A percentile compares a stretch with the other conserved stretches of the same genome.
Evolutionary conservation across 2,113 vertebrate genomes (phyloP).

Genomic region (Pseudonaja textilis): DNA sequence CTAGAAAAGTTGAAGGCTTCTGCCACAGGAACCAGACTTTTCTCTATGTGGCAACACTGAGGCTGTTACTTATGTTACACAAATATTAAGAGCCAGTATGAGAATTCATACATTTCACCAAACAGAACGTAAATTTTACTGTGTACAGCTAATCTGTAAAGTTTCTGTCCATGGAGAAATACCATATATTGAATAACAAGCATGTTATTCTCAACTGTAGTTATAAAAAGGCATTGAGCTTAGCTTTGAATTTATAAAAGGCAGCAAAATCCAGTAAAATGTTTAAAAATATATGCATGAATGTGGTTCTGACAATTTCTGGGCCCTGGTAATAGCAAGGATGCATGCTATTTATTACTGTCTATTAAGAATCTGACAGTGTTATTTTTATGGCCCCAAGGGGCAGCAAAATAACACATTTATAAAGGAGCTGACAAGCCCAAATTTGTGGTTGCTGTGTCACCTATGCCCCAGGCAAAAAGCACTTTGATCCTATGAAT

Average conservation of each 20-base stretch:
- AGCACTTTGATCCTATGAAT: not conserved
- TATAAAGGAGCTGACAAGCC: not conserved
- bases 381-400: not conserved
- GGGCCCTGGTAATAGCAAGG: not conserved
- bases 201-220: not conserved
- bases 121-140: not conserved
- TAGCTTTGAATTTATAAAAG: not conserved
- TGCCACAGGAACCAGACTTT: not conserved
- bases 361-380: not conserved
- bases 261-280: not conserved
- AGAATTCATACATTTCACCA: not conserved
- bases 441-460: not conserved
- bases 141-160: not conserved
- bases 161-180: not conserved
- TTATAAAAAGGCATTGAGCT: slow-evolving; percentile 16
- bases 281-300: not conserved
- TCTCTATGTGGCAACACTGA: not conserved
- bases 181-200: not conserved
- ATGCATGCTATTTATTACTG: not conserved
- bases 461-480: not conserved
- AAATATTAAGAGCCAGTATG: not conserved
- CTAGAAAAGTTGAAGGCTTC: not conserved
- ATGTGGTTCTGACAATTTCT: not conserved
- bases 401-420: not conserved
- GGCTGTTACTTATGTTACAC: not conserved